phyloP scores from a whole-genome alignment of 2,888 invertebrate genomes.

The Cheilosia variabilis region DNA sequence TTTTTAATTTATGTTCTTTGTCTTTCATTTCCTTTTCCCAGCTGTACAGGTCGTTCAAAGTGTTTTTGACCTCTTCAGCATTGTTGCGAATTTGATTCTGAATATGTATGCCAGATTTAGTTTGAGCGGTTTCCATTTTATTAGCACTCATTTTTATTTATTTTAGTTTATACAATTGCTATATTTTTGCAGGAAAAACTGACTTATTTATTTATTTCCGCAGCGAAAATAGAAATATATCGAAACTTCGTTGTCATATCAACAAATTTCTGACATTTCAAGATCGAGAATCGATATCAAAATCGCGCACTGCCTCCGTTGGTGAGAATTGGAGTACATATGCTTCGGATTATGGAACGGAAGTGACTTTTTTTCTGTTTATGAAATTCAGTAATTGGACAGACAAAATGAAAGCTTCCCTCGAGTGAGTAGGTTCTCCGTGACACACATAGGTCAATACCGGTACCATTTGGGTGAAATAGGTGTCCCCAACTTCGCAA shows the following conservation, averaged over 20 bases:
- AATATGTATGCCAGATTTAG: slow-evolving; percentile 52
- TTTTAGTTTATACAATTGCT: slow-evolving; percentile 1
- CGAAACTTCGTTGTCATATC: slow-evolving; percentile 64
- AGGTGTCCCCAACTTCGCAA: too few species aligned
- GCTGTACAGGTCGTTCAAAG: slow-evolving; percentile 80
- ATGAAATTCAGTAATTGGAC: too few species aligned
- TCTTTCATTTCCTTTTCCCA: slow-evolving; percentile 83
- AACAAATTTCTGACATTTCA: slow-evolving; percentile 39
- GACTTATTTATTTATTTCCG: slow-evolving; percentile 26
- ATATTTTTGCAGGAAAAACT: background rate
- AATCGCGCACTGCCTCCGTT: too few species aligned
- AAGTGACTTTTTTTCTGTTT: too few species aligned
- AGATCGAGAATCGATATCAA: too few species aligned
- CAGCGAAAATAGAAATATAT: slow-evolving; percentile 44
- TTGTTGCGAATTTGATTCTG: slow-evolving; percentile 83
- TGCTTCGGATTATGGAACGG: too few species aligned
- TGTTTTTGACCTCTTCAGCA: slow-evolving; percentile 79
- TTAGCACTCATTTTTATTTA: background rate
- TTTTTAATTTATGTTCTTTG: slow-evolving; percentile 80
- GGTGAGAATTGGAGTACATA: too few species aligned
- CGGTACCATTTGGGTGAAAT: too few species aligned
- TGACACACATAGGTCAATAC: too few species aligned
- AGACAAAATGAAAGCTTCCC: too few species aligned
- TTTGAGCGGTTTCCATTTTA: slow-evolving; percentile 57
- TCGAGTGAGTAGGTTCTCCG: too few species aligned